Base-by-base conservation (phyloP, 2,888 invertebrate genomes). In the Podabrus alpinus region DNA sequence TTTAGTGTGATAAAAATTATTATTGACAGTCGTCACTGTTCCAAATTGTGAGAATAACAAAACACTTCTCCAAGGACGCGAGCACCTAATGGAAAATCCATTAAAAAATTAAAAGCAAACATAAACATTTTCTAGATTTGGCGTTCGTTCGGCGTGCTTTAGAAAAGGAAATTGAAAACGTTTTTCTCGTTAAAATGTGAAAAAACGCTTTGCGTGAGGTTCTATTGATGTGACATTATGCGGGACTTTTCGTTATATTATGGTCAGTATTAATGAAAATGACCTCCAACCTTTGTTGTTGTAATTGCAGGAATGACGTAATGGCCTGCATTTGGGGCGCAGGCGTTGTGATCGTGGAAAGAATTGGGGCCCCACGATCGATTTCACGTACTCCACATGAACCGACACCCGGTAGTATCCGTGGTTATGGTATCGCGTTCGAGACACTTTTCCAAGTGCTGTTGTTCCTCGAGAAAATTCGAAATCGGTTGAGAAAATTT, bases 401-500 rank as follows among this genome's bases (percentile, higher is more conserved):
- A 76, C 77, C 66, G 72, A 76, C 71, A 66, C 76, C 77, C 69
- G 19, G 75, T 81, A 83, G 85, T 86, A 85, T 84, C 86, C 84
- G 85, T 85, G 86, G 86, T 86, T 83, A 85, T 84, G 86, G 84
- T 80, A 80, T 69, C 71, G 72, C 29, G 68, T 66, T 68, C 66
- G 71, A 62, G 66, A 61, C 69, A 69, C 73, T 24, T 60, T 45
- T 64, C 62, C 72, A 67, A 64, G 73, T 77, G 64, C 15, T 10
- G 66, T 70, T 10, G 66, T 70, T 45, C 24, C 21, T 60, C 13
- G 15, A 16, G 16, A 15, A 16, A 25, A 25, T 11, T 45, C 45
- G n/a, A 45, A 45, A 45, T 45, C 45, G 45, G 45, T 45, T n/a
- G 4, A 29, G 3, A 29, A 29, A 29, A 29, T 2, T 0, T 1